Evolutionary conservation across 2,113 vertebrate genomes (phyloP).

Genomic region (Perca flavescens): DNA sequence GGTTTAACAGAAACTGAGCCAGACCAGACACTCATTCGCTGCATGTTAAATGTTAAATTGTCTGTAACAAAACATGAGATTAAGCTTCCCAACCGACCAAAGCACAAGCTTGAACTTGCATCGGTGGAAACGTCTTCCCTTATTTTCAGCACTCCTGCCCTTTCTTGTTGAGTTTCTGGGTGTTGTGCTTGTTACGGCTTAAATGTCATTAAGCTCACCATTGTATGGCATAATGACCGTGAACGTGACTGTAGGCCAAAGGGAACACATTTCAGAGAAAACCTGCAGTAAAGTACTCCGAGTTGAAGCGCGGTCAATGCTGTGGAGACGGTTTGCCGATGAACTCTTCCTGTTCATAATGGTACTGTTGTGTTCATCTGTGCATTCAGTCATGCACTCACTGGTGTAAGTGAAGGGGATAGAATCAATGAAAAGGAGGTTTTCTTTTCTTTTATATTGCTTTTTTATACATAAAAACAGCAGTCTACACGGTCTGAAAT

Average conservation of each 20-base stretch:
- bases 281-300: background rate
- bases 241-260: constrained; percentile 19
- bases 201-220: constrained; percentile 54
- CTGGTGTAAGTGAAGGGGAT: background rate
- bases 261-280: constrained; percentile 22
- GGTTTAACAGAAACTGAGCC: background rate
- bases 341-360: background rate
- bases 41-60: constrained; percentile 46
- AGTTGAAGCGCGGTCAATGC: background rate
- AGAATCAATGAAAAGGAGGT: background rate
- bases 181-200: constrained; percentile 63
- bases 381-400: background rate
- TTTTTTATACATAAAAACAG: background rate
- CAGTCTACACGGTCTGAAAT: too few relatives aligned
- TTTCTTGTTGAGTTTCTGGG: constrained; percentile 69
- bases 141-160: constrained; percentile 49
- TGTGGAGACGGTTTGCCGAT: background rate
- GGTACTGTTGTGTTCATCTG: background rate
- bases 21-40: constrained; percentile 24
- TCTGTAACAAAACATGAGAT: constrained; percentile 52
- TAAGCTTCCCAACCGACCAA: constrained; percentile 29
- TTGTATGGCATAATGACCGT: constrained; percentile 40
- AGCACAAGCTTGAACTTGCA: constrained; percentile 68
- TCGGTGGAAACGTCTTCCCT: constrained; percentile 41
- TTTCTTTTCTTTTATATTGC: background rate